Evolutionary conservation across 1,140 invertebrate genomes (phyloP).

Genomic region (Pogonognathellus flavescens): DNA sequence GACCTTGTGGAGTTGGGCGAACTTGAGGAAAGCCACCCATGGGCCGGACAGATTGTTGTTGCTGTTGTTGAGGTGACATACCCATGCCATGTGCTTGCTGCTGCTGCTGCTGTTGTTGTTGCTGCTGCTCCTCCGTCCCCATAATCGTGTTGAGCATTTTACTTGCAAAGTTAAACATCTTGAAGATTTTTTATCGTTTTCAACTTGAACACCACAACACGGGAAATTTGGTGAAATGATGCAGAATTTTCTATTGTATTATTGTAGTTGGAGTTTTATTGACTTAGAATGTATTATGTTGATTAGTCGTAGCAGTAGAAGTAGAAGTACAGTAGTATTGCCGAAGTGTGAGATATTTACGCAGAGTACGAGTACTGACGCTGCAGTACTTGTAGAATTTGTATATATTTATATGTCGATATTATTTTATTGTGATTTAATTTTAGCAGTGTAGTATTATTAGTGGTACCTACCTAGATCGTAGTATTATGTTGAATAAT

Average conservation of each 20-base stretch:
- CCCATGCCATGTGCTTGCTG: constrained; percentile 59
- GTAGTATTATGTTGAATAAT: no score
- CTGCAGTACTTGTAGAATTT: no score
- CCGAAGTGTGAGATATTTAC: not conserved
- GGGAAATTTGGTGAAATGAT: not conserved
- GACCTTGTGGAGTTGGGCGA: constrained; percentile 60
- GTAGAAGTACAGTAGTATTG: not conserved
- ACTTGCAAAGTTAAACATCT: constrained; percentile 71
- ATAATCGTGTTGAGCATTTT: constrained; percentile 72
- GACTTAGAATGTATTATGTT: no score
- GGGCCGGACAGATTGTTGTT: constrained; percentile 62
- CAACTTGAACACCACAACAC: constrained; percentile 26
- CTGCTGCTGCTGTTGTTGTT: constrained; percentile 53
- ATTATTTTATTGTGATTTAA: no score
- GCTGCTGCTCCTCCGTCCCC: constrained; percentile 68
- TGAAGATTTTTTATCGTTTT: not conserved
- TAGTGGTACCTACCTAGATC: no score
- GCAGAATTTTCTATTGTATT: not conserved
- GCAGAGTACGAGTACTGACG: no score
- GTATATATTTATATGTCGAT: no score
- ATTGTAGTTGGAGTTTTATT: not conserved
- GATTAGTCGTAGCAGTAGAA: not conserved
- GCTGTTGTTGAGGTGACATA: constrained; percentile 58
- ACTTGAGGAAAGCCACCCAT: constrained; percentile 64
- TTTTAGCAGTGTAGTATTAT: no score